Percentiles rank a stretch among this genome's conserved stretches.
Evolutionary conservation across 2,797 vertebrate species (phyloP).

Genomic region (Sylvilagus floridanus): DNA sequence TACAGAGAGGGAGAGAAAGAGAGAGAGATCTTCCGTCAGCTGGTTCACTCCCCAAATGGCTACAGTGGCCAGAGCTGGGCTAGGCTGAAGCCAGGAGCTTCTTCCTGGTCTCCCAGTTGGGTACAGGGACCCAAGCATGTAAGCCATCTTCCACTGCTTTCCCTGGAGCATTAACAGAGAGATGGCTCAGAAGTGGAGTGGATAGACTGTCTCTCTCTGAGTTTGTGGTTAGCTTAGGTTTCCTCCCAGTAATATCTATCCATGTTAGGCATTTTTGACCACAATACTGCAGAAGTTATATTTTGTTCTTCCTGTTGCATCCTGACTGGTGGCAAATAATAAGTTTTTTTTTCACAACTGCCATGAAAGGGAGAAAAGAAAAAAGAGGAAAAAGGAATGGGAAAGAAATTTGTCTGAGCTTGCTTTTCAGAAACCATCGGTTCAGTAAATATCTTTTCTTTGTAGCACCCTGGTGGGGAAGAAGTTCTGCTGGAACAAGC

Average conservation of each 20-base stretch:
- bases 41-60: neutral
- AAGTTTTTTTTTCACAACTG: neutral
- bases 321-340: neutral
- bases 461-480: slow-evolving; percentile 97
- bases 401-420: neutral
- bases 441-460: slow-evolving; percentile 75
- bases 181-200: neutral
- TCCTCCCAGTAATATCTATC: neutral
- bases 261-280: neutral
- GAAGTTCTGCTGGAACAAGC: slow-evolving; percentile 97
- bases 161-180: too few species aligned
- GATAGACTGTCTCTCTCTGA: neutral
- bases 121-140: too few species aligned
- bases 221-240: neutral
- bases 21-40: too few species aligned
- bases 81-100: too few species aligned
- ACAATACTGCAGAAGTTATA: neutral
- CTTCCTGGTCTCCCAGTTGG: too few species aligned
- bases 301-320: neutral
- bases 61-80: too few species aligned
- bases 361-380: slow-evolving; percentile 1
- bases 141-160: neutral
- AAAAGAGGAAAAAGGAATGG: neutral
- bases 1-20: too few species aligned
- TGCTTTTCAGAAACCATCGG: slow-evolving; percentile 31